phyloP scores from a whole-genome alignment of 2,888 invertebrate genomes.

The Trichogramma dendrolimi region DNA sequence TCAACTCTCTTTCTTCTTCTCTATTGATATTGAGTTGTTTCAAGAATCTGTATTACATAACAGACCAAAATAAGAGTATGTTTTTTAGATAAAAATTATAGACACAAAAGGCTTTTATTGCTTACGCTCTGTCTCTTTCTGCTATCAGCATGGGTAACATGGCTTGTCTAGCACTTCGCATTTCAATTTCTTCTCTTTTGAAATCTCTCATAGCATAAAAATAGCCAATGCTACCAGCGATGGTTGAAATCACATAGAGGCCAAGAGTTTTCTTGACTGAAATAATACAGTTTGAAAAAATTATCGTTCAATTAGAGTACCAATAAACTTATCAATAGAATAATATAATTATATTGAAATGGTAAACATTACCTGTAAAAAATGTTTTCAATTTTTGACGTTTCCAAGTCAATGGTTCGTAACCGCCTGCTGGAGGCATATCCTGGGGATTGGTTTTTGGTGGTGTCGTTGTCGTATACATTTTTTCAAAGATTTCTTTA shows the following conservation, averaged over 20 bases:
- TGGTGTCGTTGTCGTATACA: slow-evolving; percentile 42
- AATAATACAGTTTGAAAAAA: slow-evolving; percentile 23
- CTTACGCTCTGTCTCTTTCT: slow-evolving; percentile 77
- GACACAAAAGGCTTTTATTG: neutral
- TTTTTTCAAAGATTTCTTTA: neutral
- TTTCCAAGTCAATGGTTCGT: slow-evolving; percentile 68
- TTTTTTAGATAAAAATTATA: neutral
- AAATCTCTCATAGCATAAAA: slow-evolving; percentile 56
- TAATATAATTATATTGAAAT: neutral
- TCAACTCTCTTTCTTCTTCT: slow-evolving; percentile 79
- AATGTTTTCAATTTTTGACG: slow-evolving; percentile 53
- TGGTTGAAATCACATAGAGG: slow-evolving; percentile 52
- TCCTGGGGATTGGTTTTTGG: slow-evolving; percentile 65
- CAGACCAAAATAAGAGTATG: neutral
- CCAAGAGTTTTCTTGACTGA: slow-evolving; percentile 38
- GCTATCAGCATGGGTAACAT: slow-evolving; percentile 74
- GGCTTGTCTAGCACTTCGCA: slow-evolving; percentile 72
- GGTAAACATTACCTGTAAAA: slow-evolving; percentile 35
- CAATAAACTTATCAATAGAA: neutral
- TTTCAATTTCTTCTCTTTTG: slow-evolving; percentile 64
- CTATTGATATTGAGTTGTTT: slow-evolving; percentile 75
- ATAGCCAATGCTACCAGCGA: slow-evolving; percentile 59
- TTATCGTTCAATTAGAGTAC: slow-evolving; percentile 5
- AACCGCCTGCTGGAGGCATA: slow-evolving; percentile 91
- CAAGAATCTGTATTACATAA: slow-evolving; percentile 55